Conservation (phyloP, 2,113 vertebrate genomes). For the Hemiscyllium ocellatum region DNA sequence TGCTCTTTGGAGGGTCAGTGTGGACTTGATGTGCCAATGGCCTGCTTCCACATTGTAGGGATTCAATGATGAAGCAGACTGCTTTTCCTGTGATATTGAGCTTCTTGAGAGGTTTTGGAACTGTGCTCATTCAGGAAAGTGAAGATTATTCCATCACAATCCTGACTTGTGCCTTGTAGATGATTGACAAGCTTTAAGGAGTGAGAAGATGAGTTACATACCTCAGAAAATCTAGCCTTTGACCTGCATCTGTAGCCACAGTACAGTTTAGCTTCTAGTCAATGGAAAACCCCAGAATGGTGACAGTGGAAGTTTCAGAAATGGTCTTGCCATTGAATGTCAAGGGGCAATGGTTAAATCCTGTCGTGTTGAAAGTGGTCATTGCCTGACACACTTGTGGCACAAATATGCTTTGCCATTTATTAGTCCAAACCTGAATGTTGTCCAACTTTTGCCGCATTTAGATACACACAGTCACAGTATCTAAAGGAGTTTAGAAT, state of each 20-base stretch:
- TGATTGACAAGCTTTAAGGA: background rate
- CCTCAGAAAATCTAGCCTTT: background rate
- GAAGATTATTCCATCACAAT: background rate
- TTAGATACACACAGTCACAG: background rate
- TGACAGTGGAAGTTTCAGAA: background rate
- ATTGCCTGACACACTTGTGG: too few relatives aligned
- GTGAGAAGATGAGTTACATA: background rate
- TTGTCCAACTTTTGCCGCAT: background rate
- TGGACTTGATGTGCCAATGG: too few relatives aligned
- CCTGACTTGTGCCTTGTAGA: background rate
- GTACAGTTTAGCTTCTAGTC: background rate
- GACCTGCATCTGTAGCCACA: background rate
- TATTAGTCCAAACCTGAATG: background rate
- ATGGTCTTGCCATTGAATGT: background rate
- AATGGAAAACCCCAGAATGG: background rate
- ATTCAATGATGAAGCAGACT: background rate
- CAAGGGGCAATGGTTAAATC: background rate
- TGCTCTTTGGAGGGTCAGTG: too few relatives aligned
- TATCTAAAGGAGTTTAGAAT: background rate
- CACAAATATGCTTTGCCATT: too few relatives aligned
- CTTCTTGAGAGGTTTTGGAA: background rate
- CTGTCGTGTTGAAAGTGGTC: background rate
- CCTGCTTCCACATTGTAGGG: too few relatives aligned
- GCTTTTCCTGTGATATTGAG: background rate
- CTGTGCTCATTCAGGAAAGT: background rate